A percentile compares a stretch with the other conserved stretches of the same genome.
Conservation (phyloP, 2,113 vertebrate genomes). For the Ranitomeya imitator region DNA sequence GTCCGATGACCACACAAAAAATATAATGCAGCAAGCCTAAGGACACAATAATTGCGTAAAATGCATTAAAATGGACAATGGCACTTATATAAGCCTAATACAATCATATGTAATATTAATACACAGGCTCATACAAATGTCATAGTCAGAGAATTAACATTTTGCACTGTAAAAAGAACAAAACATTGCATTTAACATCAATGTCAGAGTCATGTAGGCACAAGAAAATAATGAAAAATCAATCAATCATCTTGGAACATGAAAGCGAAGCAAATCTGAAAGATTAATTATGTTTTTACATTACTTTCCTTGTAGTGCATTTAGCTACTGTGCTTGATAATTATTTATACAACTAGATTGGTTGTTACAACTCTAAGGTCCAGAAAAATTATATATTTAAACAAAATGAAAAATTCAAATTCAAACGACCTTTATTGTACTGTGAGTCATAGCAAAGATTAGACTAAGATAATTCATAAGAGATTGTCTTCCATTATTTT, state of each 20-base stretch:
- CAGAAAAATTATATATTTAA: not conserved
- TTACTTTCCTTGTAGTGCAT: slow-evolving; percentile 1
- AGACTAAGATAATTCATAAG: not conserved
- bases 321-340: not conserved
- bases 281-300: slow-evolving; percentile 24
- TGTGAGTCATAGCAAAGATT: not conserved
- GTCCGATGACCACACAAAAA: slow-evolving; percentile 39
- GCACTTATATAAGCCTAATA: not conserved
- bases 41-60: slow-evolving; percentile 37
- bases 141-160: not conserved
- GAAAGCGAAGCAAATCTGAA: not conserved
- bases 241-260: slow-evolving; percentile 10
- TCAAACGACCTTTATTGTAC: not conserved
- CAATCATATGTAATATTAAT: slow-evolving; percentile 5
- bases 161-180: not conserved
- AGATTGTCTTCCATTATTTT: not conserved
- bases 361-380: not conserved
- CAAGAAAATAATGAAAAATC: slow-evolving; percentile 26
- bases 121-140: not conserved
- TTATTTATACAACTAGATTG: not conserved
- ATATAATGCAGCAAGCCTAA: slow-evolving; percentile 29
- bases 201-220: slow-evolving; percentile 20
- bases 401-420: not conserved
- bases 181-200: not conserved
- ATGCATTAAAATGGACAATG: slow-evolving; percentile 37